Percentiles rank a stretch among this genome's conserved stretches.
Evolutionary conservation across 2,888 invertebrate species (phyloP).

Genomic region (Nomada fabriciana): DNA sequence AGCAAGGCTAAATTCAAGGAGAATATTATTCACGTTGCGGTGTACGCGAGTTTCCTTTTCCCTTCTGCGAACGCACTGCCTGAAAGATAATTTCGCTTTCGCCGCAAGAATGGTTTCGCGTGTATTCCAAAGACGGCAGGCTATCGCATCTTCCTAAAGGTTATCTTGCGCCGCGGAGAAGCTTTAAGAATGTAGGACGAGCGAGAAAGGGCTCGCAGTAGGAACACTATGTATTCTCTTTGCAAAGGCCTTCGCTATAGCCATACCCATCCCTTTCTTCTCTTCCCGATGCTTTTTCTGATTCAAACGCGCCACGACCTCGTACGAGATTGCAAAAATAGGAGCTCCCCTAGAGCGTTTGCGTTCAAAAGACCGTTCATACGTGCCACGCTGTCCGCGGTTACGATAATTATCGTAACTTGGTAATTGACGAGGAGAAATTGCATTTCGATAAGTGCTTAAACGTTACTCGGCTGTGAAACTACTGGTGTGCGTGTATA

Average conservation of each 20-base stretch:
- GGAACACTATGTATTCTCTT: slow-evolving; percentile 50
- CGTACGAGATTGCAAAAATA: slow-evolving; percentile 54
- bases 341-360: slow-evolving; percentile 34
- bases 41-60: slow-evolving; percentile 7
- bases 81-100: slow-evolving; percentile 1
- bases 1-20: background rate
- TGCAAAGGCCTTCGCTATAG: slow-evolving; percentile 30
- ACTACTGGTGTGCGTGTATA: slow-evolving; percentile 8
- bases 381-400: background rate
- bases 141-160: slow-evolving; percentile 7
- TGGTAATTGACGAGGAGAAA: slow-evolving; percentile 54
- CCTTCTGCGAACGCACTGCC: slow-evolving; percentile 18
- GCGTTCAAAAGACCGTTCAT: slow-evolving; percentile 2
- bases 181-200: slow-evolving; percentile 55
- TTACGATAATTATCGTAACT: slow-evolving; percentile 27
- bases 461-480: slow-evolving; percentile 4
- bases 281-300: slow-evolving; percentile 11
- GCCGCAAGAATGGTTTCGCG: slow-evolving; percentile 20
- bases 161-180: slow-evolving; percentile 27
- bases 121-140: too few species aligned
- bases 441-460: slow-evolving; percentile 28
- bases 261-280: background rate
- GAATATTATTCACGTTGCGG: slow-evolving; percentile 19
- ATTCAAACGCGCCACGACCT: slow-evolving; percentile 36
- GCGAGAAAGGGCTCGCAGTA: slow-evolving; percentile 44